Evolutionary conservation across 2,113 vertebrate genomes (phyloP), one percentile per base, ranked within the genome.

Genomic region (Micromys minutus): DNA sequence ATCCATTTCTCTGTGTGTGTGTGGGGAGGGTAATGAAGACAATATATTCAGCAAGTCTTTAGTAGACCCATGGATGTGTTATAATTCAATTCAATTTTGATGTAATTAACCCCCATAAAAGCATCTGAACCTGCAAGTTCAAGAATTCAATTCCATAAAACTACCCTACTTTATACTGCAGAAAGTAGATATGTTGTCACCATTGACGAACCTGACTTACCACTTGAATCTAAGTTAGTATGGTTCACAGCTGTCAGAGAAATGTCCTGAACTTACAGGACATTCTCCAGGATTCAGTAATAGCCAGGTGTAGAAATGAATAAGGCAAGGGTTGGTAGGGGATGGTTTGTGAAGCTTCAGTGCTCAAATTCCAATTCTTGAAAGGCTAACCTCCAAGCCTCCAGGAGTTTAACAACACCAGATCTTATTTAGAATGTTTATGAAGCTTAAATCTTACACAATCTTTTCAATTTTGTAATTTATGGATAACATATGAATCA

Each of bases 301-400:
- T 5, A 65, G 29, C 63, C 63, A 65, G 63, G 31, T 65, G 29
- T 22, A 67, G 36, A 26, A n/a, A 26, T 47, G n/a, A 19, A 29
- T 19, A 63, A 9, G 29, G 31, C 59, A 55, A 69, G 26, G 7
- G 39, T 42, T 45, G 59, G 36, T 21, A 31, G 15, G n/a, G 16
- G 15, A 9, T 4, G 7, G 22, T 5, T 3, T 8, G 11, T 5
- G 2, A 22, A 29, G 3, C 21, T 71, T 21, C 9, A 45, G 72
- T 75, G 22, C 21, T 45, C 72, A 12, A 19, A 10, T 19, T 29
- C 1, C 15, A 1, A 57, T 19, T 87, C n/a, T 57, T 9, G 36
- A 16, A 57, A 12, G 36, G 17, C 2, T 2, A 50, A 24, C 7
- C 11, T 63, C 52, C 34, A 52, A 47, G 17, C 5, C 3, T 61